Evolutionary conservation across 2,888 invertebrate species (phyloP).

Genomic region (Eudemis profundana): DNA sequence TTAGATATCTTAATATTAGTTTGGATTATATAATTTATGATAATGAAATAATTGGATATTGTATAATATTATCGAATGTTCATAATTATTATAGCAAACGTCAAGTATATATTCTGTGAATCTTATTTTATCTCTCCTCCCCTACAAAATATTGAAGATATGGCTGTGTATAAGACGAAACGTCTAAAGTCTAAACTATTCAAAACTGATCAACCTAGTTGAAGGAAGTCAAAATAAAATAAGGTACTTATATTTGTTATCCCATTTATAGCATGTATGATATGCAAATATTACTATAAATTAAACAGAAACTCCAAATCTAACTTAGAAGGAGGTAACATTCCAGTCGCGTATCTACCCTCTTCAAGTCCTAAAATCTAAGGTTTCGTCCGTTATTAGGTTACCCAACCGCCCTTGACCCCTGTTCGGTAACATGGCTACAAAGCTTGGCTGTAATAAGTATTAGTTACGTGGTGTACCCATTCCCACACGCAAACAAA

Average conservation of each 20-base stretch:
- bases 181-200: background rate
- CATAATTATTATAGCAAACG: too few species aligned
- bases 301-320: background rate
- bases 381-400: constrained; percentile 12
- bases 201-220: background rate
- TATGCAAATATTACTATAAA: too few species aligned
- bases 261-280: background rate
- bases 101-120: too few species aligned
- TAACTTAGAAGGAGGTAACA: background rate
- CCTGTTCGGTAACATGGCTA: constrained; percentile 29
- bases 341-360: constrained; percentile 25
- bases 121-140: too few species aligned
- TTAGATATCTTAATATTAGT: too few species aligned
- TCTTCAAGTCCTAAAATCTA: constrained; percentile 21
- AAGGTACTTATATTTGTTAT: background rate
- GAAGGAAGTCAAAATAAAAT: background rate
- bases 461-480: constrained; percentile 52
- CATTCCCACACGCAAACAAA: constrained; percentile 61
- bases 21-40: too few species aligned
- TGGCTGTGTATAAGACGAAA: too few species aligned
- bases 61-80: too few species aligned
- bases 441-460: constrained; percentile 43
- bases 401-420: constrained; percentile 43
- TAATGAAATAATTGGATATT: too few species aligned
- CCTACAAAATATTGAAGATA: too few species aligned